phyloP scores from a whole-genome alignment of 2,888 invertebrate species.

The Liodrosophila aerea region DNA sequence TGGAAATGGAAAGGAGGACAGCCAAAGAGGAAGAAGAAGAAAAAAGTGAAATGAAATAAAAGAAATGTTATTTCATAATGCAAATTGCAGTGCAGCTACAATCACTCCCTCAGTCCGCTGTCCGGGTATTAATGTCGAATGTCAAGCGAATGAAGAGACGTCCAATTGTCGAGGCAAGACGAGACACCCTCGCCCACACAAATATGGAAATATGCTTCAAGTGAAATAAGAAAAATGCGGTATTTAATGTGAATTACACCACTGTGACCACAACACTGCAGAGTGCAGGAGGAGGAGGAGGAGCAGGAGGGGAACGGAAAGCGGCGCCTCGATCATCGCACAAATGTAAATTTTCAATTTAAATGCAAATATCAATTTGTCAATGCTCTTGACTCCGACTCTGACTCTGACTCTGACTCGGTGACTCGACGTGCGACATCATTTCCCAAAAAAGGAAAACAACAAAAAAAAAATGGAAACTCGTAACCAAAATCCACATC shows the following conservation, averaged over 20 bases:
- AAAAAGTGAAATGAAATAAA: constrained; percentile 34
- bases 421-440: constrained; percentile 36
- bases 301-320: no score
- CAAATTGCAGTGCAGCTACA: constrained; percentile 59
- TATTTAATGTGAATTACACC: constrained; percentile 82
- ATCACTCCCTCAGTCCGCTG: constrained; percentile 2
- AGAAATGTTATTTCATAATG: constrained; percentile 73
- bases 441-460: constrained; percentile 3
- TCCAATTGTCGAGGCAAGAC: constrained; percentile 45
- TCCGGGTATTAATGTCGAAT: constrained; percentile 76
- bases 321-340: constrained; percentile 66
- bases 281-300: neutral
- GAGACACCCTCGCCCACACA: constrained; percentile 7
- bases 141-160: constrained; percentile 70
- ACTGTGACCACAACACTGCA: constrained; percentile 79
- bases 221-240: constrained; percentile 77
- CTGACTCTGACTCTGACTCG: constrained; percentile 6
- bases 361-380: constrained; percentile 83
- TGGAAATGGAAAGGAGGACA: constrained; percentile 18
- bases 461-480: constrained; percentile 1
- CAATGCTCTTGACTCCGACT: constrained; percentile 73
- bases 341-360: constrained; percentile 83
- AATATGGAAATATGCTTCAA: constrained; percentile 57
- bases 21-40: constrained; percentile 13
- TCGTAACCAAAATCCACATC: constrained; percentile 7